A percentile compares a stretch with the other conserved stretches of the same genome.
Conservation (phyloP, 2,888 invertebrate species). For the Parnassius glacialis region DNA sequence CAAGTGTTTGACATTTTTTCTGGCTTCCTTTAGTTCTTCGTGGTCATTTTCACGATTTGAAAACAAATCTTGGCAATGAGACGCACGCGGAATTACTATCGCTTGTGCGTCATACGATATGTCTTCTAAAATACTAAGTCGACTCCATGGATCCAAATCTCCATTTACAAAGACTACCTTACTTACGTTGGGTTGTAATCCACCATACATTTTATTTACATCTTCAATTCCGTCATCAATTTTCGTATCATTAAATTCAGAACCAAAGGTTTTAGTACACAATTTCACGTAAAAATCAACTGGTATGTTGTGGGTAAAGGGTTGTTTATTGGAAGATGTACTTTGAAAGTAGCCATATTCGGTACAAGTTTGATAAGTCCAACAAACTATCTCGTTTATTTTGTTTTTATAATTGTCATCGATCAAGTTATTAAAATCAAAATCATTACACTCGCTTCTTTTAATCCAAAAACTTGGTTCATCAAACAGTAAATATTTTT, state of each 20-base stretch:
- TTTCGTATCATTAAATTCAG: constrained; percentile 52
- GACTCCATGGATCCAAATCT: constrained; percentile 81
- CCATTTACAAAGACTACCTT: constrained; percentile 82
- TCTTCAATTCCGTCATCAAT: constrained; percentile 57
- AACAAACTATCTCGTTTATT: constrained; percentile 55
- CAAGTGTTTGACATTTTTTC: constrained; percentile 55
- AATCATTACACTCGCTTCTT: constrained; percentile 47
- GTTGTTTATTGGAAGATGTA: constrained; percentile 76
- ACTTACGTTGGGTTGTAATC: constrained; percentile 66
- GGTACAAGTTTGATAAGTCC: constrained; percentile 88
- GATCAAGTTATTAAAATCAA: constrained; percentile 55
- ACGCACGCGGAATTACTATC: constrained; percentile 51
- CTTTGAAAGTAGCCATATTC: constrained; percentile 89
- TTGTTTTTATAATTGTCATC: constrained; percentile 39
- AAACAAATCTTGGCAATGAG: constrained; percentile 62
- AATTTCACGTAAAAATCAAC: constrained; percentile 61
- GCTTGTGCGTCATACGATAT: constrained; percentile 62
- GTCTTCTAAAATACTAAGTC: constrained; percentile 72
- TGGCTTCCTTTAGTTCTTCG: constrained; percentile 60
- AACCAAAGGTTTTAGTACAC: constrained; percentile 66
- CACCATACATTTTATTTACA: constrained; percentile 76
- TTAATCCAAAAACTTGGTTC: constrained; percentile 41
- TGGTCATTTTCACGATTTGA: constrained; percentile 48
- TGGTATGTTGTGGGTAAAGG: constrained; percentile 77
- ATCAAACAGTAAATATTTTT: constrained; percentile 32